These are phyloP conservation scores for Apocheima hispidaria DNA, from an alignment of 2,888 invertebrate genomes.

Conservation along the genomic window DNA sequence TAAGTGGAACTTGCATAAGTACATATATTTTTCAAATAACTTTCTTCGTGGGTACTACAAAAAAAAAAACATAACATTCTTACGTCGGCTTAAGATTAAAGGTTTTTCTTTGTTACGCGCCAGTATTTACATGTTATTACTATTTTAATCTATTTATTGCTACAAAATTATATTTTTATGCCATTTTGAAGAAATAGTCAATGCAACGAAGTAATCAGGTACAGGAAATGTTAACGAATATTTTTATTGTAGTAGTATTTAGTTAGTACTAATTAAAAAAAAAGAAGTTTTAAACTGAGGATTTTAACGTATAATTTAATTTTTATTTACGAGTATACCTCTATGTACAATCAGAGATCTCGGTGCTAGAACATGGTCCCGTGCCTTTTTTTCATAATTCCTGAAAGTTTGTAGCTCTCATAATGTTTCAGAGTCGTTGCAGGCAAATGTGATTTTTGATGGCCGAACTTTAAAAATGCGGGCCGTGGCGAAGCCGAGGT, in stretches of 20 bases:
- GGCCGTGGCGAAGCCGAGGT: no score
- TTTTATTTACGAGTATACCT: conserved; percentile 28
- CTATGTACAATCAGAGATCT: conserved; percentile 12
- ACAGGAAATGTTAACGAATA: conserved; percentile 62
- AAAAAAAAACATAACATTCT: not conserved
- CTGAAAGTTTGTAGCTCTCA: no score
- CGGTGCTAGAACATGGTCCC: not conserved
- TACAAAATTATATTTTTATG: conserved; percentile 49
- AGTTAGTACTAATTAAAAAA: conserved; percentile 64
- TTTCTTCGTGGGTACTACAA: conserved; percentile 36
- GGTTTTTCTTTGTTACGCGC: conserved; percentile 35
- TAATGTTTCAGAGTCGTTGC: no score
- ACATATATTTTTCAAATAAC: conserved; percentile 35
- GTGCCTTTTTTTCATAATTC: no score
- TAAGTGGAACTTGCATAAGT: conserved; percentile 53
- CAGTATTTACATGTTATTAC: conserved; percentile 52
- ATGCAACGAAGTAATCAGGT: conserved; percentile 72
- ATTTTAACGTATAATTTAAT: conserved; percentile 51
- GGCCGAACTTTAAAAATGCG: no score
- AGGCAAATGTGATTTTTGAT: no score
- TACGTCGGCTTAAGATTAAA: conserved; percentile 6
- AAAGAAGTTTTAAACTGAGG: conserved; percentile 57
- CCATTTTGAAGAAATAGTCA: conserved; percentile 55
- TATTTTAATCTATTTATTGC: conserved; percentile 40
- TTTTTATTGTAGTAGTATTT: conserved; percentile 62